Conservation (phyloP, 2,888 invertebrate species). For the Ariolimax columbianus region DNA sequence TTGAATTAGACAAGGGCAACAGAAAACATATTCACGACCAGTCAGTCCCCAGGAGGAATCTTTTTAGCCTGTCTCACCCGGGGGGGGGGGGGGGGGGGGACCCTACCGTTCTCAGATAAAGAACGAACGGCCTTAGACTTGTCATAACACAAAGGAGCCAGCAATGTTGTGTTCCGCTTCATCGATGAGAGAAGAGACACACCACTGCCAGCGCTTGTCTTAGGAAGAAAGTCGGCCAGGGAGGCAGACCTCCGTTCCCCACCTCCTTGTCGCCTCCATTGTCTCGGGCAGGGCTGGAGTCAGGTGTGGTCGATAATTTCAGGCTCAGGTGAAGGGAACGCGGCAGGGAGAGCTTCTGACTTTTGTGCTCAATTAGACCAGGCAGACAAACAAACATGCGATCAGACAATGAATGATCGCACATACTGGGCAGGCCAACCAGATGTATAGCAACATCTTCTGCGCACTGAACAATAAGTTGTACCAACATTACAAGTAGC, state of each 20-base stretch:
- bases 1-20: conserved; percentile 18
- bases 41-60: not conserved
- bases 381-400: conserved; percentile 8
- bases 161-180: conserved; percentile 27
- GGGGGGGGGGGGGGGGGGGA: not conserved
- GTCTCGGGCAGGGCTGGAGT: conserved; percentile 12
- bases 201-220: conserved; percentile 32
- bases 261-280: conserved; percentile 10
- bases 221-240: conserved; percentile 23
- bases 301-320: conserved; percentile 40
- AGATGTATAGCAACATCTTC: not conserved
- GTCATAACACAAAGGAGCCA: conserved; percentile 9
- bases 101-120: conserved; percentile 25
- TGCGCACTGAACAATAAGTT: not conserved
- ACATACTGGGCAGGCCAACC: not conserved
- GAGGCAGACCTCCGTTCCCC: not conserved
- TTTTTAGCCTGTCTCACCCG: not conserved
- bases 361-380: conserved; percentile 35
- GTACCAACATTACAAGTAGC: not conserved
- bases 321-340: conserved; percentile 37
- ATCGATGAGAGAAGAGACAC: conserved; percentile 24
- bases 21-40: not conserved
- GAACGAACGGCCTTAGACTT: not conserved
- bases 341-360: conserved; percentile 10
- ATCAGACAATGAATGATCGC: not conserved